These are phyloP conservation scores for Alethe diademata DNA, from an alignment of 2,113 vertebrate genomes.

Conservation along the genomic window DNA sequence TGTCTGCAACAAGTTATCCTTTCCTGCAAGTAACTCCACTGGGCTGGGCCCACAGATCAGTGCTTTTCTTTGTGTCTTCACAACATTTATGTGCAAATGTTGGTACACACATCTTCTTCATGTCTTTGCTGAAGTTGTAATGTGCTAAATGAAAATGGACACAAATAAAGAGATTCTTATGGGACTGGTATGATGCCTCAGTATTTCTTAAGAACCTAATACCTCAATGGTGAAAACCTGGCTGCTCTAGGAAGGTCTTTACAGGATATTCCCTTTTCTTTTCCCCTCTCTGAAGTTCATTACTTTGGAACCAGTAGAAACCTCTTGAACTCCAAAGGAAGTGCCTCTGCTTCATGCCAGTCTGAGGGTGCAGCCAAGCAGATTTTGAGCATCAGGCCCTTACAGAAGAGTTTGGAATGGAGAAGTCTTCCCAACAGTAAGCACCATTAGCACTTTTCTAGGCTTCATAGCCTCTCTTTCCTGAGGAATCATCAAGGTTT, in stretches of 20 bases:
- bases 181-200: not conserved
- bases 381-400: not conserved
- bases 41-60: not conserved
- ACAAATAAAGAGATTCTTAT: conserved; percentile 64
- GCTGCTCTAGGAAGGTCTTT: not conserved
- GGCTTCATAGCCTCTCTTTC: not conserved
- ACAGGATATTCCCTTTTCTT: not conserved
- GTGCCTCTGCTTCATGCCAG: not conserved
- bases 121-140: conserved; percentile 41
- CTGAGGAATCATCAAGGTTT: not conserved
- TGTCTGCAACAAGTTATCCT: not conserved
- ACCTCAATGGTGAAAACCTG: not conserved
- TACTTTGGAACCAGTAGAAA: not conserved
- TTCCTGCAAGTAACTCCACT: not conserved
- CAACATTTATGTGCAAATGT: not conserved
- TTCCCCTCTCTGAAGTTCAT: rapidly evolving
- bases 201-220: not conserved
- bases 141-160: conserved; percentile 6
- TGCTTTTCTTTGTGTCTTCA: not conserved
- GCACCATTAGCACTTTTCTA: rapidly evolving
- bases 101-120: not conserved
- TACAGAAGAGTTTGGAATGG: no score
- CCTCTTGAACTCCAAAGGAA: not conserved
- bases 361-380: not conserved
- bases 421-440: not conserved